Evolutionary conservation across 2,797 vertebrate species (phyloP), one percentile per base, ranked within the genome.

Genomic region (Presbytis comata): DNA sequence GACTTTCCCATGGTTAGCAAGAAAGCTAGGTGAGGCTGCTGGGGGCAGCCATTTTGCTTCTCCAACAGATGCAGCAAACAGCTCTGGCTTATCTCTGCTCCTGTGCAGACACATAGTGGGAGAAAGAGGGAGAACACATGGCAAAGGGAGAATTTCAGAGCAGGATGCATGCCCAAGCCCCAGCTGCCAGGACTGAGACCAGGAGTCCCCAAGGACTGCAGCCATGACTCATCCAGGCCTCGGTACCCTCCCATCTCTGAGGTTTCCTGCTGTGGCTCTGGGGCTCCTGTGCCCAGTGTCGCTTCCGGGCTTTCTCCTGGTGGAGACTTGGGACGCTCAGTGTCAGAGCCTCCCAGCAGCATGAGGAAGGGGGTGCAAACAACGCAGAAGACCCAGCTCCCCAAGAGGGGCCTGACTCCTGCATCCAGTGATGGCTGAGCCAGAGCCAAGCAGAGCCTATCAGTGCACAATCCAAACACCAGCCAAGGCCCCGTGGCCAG

Each of bases 401-500:
- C 97, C 94, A 48, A 91, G 96, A 90, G 80, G 55, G 44, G 88
- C 39, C 92, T 76, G 86, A 55, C 72, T 96, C 91, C 76, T 0
- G 0, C 88, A 89, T 89, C 61, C 6, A 57, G 57, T 1, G 46
- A 89, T 82, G 91, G 89, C 97, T 98, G 97, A 98, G 94, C 95
- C 84, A 0, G 9, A 24, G 98, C 98, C 98, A 98, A 96, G 84
- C 86, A 97, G 97, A 98, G 88, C 5, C 93, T 96, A 98, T 97
- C 98, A 97, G 96, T 96, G 86, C 0, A 3, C 97, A 98, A 97
- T 98, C 97, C 98, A 98, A 99, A 98, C 93, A 98, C 44, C 0
- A 39, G 96, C 98, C 98, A 98, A 98, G 98, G 98, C 98, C 98
- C 97, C 0, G 8, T 33, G 16, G 61, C 17, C 10, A 86, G 94